A percentile compares a stretch with the other conserved stretches of the same genome.
These are phyloP conservation scores for Naja naja DNA, from an alignment of 2,113 vertebrate species.

Conservation along the genomic window DNA sequence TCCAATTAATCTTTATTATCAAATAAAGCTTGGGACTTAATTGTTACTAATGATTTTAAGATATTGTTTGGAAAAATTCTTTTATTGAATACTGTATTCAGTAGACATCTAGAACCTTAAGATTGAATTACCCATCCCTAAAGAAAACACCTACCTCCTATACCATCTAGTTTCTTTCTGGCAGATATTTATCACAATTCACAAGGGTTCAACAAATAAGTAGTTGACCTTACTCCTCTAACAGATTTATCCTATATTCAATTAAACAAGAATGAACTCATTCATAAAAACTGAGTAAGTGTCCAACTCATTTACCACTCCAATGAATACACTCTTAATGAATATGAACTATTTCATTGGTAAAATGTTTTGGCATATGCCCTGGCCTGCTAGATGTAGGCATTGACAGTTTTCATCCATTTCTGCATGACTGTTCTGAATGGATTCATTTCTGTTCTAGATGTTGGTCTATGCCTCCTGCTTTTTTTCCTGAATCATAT, in stretches of 20 bases:
- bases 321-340: neutral
- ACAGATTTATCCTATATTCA: neutral
- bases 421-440: neutral
- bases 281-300: neutral
- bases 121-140: neutral
- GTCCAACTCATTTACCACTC: neutral
- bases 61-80: neutral
- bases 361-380: neutral
- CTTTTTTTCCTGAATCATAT: neutral
- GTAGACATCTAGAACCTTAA: neutral
- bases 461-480: neutral
- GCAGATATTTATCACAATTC: neutral
- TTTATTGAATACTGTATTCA: neutral
- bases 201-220: neutral
- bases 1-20: neutral
- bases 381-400: neutral
- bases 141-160: neutral
- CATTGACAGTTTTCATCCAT: neutral
- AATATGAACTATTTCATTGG: neutral
- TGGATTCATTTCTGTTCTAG: neutral
- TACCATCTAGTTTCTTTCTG: neutral
- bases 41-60: neutral
- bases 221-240: neutral
- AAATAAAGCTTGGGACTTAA: neutral
- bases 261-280: neutral